Percentiles rank a stretch among this genome's conserved stretches.
phyloP scores from a whole-genome alignment of 2,888 invertebrate genomes.

The Hydriomena furcata region DNA sequence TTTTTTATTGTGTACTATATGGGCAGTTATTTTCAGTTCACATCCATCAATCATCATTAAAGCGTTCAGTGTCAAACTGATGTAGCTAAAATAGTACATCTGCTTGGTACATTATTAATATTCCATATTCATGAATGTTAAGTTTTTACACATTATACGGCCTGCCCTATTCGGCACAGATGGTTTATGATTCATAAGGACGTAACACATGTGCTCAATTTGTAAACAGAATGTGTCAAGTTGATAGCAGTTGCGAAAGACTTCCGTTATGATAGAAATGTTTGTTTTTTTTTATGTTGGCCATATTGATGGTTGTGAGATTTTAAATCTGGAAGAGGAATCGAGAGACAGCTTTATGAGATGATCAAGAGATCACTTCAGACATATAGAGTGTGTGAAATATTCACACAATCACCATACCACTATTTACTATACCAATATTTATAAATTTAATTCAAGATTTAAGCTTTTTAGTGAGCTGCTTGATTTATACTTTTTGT shows the following conservation, averaged over 20 bases:
- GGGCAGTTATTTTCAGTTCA: no score
- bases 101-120: constrained; percentile 3
- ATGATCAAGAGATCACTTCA: no score
- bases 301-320: constrained; percentile 18
- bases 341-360: no score
- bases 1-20: no score
- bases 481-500: no score
- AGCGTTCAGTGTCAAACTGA: neutral
- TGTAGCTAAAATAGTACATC: constrained; percentile 4
- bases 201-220: constrained; percentile 52
- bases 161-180: constrained; percentile 41
- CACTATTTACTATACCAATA: no score
- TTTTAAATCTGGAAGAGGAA: constrained; percentile 13
- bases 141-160: constrained; percentile 19
- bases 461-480: no score
- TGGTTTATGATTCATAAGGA: constrained; percentile 57
- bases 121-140: constrained; percentile 16
- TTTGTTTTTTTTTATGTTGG: constrained; percentile 49
- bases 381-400: no score
- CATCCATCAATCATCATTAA: constrained; percentile 17
- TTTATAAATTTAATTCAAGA: no score
- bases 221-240: constrained; percentile 51
- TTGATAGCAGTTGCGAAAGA: constrained; percentile 18
- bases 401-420: no score
- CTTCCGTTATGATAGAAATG: constrained; percentile 47